These are phyloP conservation scores for Pristionchus japonicus DNA, from an alignment of 2,888 invertebrate genomes.

Conservation along the genomic window DNA sequence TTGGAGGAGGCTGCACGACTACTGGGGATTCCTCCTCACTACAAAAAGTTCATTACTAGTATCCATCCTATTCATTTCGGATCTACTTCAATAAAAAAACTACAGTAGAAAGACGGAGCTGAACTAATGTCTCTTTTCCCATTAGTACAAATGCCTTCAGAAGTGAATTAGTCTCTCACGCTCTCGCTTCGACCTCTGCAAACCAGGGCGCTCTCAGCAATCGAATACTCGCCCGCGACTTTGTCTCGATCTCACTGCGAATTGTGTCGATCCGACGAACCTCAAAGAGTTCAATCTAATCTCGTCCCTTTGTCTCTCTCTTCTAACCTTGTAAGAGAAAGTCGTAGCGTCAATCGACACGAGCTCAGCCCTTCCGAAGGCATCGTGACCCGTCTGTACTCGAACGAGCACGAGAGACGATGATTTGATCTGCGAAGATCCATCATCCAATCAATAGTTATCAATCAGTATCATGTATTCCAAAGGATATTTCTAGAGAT, in stretches of 20 bases:
- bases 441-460: too few species aligned
- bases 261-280: constrained; percentile 10
- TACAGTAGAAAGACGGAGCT: too few species aligned
- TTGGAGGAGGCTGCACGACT: background rate
- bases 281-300: constrained; percentile 28
- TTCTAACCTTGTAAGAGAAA: constrained; percentile 52
- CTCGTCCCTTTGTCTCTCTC: background rate
- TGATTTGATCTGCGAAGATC: constrained; percentile 51
- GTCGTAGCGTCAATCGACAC: constrained; percentile 48
- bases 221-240: constrained; percentile 90
- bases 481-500: too few species aligned
- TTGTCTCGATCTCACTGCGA: constrained; percentile 77
- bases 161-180: background rate
- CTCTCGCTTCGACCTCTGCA: constrained; percentile 83
- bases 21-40: background rate
- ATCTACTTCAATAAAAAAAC: too few species aligned
- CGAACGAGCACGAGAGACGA: constrained; percentile 56
- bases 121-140: background rate
- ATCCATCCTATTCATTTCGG: background rate
- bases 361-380: constrained; percentile 52
- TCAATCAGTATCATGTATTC: too few species aligned
- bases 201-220: constrained; percentile 95
- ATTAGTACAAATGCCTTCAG: background rate
- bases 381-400: constrained; percentile 47
- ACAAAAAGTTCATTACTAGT: background rate